Percentiles rank a stretch among this genome's conserved stretches.
Evolutionary conservation across 2,113 vertebrate genomes (phyloP).

Genomic region (Gnathonemus longibarbis): DNA sequence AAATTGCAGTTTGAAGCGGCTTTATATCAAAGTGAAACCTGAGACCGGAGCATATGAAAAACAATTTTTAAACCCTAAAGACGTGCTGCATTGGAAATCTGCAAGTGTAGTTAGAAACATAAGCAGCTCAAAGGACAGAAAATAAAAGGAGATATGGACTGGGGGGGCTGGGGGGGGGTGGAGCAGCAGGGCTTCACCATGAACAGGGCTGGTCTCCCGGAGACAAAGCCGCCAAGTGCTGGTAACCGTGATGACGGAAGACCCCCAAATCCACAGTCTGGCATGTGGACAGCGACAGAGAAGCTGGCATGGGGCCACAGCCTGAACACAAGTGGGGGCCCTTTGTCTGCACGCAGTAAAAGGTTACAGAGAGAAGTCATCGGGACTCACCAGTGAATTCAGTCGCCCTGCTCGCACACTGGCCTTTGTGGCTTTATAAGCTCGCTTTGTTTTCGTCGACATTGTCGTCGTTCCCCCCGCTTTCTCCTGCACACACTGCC

Average conservation of each 20-base stretch:
- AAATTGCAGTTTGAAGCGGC: slow-evolving; percentile 6
- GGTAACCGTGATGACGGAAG: not conserved
- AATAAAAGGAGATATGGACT: not conserved
- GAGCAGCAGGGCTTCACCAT: not conserved
- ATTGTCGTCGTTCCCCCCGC: not conserved
- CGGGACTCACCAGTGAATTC: slow-evolving; percentile 1
- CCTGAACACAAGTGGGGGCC: not conserved
- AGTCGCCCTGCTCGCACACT: not conserved
- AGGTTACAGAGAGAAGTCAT: slow-evolving; percentile 13
- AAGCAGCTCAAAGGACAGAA: not conserved
- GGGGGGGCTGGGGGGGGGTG: not conserved
- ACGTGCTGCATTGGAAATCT: slow-evolving; percentile 4
- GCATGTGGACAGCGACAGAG: slow-evolving; percentile 5
- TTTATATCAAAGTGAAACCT: slow-evolving; percentile 13
- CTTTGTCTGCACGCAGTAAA: not conserved
- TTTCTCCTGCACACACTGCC: not conserved
- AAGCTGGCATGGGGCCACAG: not conserved
- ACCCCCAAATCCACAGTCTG: slow-evolving; percentile 1
- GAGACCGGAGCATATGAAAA: not conserved
- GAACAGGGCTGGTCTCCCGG: not conserved
- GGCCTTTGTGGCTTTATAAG: not conserved
- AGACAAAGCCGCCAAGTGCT: slow-evolving; percentile 10
- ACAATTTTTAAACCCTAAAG: not conserved
- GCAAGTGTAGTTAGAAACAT: slow-evolving; percentile 9
- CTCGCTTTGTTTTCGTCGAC: not conserved